Evolutionary conservation across 2,888 invertebrate genomes (phyloP).

Genomic region (Meiosimyza platycephala): DNA sequence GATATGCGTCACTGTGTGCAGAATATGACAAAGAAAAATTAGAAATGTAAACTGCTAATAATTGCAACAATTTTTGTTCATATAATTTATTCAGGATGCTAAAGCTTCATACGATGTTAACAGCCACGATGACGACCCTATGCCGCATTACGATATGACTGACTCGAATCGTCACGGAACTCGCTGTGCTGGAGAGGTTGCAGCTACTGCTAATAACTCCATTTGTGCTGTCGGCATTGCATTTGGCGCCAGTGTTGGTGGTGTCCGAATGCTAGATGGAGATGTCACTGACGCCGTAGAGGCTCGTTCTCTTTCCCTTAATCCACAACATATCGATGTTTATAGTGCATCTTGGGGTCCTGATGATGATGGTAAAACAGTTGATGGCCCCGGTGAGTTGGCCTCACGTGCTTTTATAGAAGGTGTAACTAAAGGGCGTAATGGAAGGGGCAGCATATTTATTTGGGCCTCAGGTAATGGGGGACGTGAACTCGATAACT

Average conservation of each 20-base stretch:
- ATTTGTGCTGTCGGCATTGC: conserved; percentile 97
- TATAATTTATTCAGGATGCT: conserved; percentile 76
- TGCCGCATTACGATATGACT: conserved; percentile 96
- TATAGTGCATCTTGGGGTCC: conserved; percentile 99
- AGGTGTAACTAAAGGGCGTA: conserved; percentile 93
- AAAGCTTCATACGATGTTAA: conserved; percentile 98
- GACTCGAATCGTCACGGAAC: conserved; percentile 97
- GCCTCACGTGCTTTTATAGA: conserved; percentile 95
- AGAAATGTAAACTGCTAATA: background rate
- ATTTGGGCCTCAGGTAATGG: conserved; percentile 99
- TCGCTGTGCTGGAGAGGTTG: conserved; percentile 97
- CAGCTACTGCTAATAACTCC: conserved; percentile 95
- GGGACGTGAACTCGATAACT: conserved; percentile 94
- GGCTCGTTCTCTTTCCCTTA: conserved; percentile 91
- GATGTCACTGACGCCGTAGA: conserved; percentile 99
- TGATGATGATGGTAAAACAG: conserved; percentile 97
- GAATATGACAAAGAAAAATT: background rate
- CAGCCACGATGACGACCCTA: conserved; percentile 94
- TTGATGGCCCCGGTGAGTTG: conserved; percentile 96
- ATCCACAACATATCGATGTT: conserved; percentile 97
- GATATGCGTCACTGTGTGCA: too few species aligned
- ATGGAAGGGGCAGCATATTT: conserved; percentile 96
- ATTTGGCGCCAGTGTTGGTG: conserved; percentile 93
- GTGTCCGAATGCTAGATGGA: conserved; percentile 97
- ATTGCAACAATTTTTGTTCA: background rate